phyloP scores from a whole-genome alignment of 2,113 vertebrate genomes.

The Periophthalmodon schlosseri region DNA sequence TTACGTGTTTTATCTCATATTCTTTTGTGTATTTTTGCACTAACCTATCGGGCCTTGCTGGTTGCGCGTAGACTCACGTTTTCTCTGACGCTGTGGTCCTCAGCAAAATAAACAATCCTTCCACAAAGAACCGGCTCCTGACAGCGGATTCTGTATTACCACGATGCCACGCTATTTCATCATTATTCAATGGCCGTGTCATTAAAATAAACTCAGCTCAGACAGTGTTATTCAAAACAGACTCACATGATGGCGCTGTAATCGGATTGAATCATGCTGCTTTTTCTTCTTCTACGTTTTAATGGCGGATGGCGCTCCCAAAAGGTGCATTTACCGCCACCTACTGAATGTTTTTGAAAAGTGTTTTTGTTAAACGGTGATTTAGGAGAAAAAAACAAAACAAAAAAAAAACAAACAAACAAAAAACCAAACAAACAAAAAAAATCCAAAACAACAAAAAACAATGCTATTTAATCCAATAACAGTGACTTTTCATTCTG shows the following conservation, averaged over 20 bases:
- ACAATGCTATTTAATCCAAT: too few species aligned
- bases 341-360: too few species aligned
- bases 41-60: not conserved
- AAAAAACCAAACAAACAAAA: too few species aligned
- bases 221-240: constrained; percentile 59
- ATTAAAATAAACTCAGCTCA: constrained; percentile 24
- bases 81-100: constrained; percentile 1
- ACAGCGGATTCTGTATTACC: not conserved
- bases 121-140: not conserved
- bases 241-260: constrained; percentile 71
- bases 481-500: too few species aligned
- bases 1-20: not conserved
- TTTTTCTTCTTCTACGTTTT: too few species aligned
- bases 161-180: too few species aligned
- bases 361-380: too few species aligned
- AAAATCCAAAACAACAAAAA: too few species aligned
- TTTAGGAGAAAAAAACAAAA: too few species aligned
- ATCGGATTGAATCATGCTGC: not conserved
- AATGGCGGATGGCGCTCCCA: too few species aligned
- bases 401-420: too few species aligned
- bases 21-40: not conserved
- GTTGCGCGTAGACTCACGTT: not conserved
- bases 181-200: not conserved
- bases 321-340: too few species aligned
- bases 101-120: not conserved